Percentiles rank a stretch among this genome's conserved stretches.
These are phyloP conservation scores for Muscidifurax raptorellus DNA, from an alignment of 1,140 invertebrate genomes.

Conservation along the genomic window DNA sequence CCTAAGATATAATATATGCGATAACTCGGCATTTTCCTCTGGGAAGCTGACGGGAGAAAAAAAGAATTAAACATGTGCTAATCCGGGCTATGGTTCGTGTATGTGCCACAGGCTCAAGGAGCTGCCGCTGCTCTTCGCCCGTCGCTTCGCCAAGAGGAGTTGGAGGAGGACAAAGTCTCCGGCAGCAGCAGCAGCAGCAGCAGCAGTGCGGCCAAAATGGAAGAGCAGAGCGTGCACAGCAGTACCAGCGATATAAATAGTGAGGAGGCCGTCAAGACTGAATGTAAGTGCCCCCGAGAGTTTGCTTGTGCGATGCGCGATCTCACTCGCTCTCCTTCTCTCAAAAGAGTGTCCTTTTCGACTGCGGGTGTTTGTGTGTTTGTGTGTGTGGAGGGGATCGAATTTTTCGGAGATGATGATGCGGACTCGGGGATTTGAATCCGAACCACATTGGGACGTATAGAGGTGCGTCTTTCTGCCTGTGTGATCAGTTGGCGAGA, in stretches of 20 bases:
- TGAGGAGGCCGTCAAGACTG: conserved; percentile 70
- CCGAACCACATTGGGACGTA: neutral
- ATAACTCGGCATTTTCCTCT: neutral
- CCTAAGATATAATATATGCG: neutral
- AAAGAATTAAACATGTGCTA: conserved; percentile 11
- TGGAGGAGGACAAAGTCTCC: conserved; percentile 32
- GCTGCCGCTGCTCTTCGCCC: conserved; percentile 15
- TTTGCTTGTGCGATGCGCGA: conserved; percentile 8
- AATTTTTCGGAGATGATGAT: conserved; percentile 16
- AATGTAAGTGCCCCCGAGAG: conserved; percentile 64
- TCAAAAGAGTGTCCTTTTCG: neutral
- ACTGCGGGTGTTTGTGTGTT: neutral
- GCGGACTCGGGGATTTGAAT: neutral
- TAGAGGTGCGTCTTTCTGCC: neutral
- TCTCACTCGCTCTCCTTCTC: neutral
- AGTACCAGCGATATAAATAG: conserved; percentile 76
- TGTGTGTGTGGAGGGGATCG: neutral
- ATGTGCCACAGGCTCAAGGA: conserved; percentile 15
- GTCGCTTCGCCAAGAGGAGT: neutral
- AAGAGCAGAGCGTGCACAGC: conserved; percentile 73
- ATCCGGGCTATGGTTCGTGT: conserved; percentile 36
- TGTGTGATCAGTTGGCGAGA: neutral
- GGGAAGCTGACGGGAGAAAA: neutral
- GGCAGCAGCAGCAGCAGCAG: conserved; percentile 9
- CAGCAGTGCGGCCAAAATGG: conserved; percentile 69